These are phyloP conservation scores for Lutjanus campechanus DNA, from an alignment of 2,797 vertebrate genomes.

Conservation along the genomic window DNA sequence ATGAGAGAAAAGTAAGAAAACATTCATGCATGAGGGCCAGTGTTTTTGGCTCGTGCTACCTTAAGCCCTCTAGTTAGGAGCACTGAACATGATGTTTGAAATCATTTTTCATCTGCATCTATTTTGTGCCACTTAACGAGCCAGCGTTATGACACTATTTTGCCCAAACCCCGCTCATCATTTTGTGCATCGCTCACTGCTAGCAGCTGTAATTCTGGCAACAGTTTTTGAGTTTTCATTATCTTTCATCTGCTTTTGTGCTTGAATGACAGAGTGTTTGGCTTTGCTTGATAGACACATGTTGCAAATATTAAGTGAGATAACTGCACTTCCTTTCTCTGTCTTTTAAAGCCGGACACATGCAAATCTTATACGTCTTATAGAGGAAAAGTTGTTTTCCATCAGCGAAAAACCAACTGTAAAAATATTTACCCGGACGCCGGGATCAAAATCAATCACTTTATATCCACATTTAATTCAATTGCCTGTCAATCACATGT, in stretches of 20 bases:
- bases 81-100: not conserved
- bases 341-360: not conserved
- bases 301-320: constrained; percentile 34
- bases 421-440: not conserved
- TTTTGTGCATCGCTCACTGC: not conserved
- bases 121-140: constrained; percentile 10
- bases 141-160: constrained; percentile 7
- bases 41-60: not conserved
- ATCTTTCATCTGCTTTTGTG: constrained; percentile 35
- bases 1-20: too few relatives aligned
- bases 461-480: constrained; percentile 6
- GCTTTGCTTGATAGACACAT: constrained; percentile 33
- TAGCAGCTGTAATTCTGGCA: not conserved
- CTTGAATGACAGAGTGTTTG: constrained; percentile 24
- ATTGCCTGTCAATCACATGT: not conserved
- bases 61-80: constrained; percentile 6
- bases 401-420: not conserved
- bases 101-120: constrained; percentile 11
- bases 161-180: not conserved
- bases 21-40: not conserved
- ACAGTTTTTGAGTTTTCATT: constrained; percentile 18
- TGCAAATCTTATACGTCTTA: not conserved
- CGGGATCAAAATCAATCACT: not conserved
- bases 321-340: not conserved
- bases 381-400: not conserved